Evolutionary conservation across 2,797 vertebrate species (phyloP).

Genomic region (Schizopygopsis pylzovi): DNA sequence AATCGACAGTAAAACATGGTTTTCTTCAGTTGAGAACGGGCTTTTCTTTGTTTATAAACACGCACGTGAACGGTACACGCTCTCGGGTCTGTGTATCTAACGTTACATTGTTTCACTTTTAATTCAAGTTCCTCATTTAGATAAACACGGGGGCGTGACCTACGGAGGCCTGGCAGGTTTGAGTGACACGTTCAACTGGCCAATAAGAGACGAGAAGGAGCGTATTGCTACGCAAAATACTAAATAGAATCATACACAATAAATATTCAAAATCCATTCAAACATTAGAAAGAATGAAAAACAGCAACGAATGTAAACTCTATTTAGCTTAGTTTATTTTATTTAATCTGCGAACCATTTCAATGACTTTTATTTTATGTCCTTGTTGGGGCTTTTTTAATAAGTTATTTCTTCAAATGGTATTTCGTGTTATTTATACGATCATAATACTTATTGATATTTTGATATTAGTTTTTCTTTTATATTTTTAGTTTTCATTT

Average conservation of each 20-base stretch:
- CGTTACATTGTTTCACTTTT: conserved; percentile 40
- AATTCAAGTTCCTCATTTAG: conserved; percentile 21
- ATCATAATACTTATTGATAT: no score
- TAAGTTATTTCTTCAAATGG: background rate
- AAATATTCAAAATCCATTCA: background rate
- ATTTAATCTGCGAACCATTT: background rate
- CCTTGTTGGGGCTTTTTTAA: background rate
- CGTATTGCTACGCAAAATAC: no score
- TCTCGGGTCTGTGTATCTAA: background rate
- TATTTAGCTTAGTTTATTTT: background rate
- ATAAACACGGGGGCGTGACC: conserved; percentile 52
- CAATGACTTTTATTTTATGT: background rate
- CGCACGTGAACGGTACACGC: background rate
- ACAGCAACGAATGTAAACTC: background rate
- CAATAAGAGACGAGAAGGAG: background rate
- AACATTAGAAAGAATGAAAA: background rate
- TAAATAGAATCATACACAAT: background rate
- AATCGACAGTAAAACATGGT: background rate
- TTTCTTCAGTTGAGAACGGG: background rate
- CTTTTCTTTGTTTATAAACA: background rate
- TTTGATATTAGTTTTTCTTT: background rate
- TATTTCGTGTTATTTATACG: background rate
- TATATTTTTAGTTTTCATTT: background rate
- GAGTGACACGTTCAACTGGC: conserved; percentile 36
- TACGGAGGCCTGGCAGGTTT: conserved; percentile 58